Percentiles rank a stretch among this genome's conserved stretches.
Conservation (phyloP, 2,888 invertebrate genomes). For the Patella depressa region DNA sequence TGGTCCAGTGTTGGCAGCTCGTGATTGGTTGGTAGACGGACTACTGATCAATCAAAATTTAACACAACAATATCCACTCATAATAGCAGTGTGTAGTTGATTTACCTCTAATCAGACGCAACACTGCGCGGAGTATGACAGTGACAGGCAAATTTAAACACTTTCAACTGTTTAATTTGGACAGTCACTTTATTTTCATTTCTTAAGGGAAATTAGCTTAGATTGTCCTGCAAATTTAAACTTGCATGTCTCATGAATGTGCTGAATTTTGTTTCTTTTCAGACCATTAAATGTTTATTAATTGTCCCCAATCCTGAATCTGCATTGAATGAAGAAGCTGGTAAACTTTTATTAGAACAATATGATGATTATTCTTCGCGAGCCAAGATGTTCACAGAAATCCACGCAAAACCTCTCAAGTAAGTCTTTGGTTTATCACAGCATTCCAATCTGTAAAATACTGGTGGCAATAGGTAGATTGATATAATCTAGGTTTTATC, state of each 20-base stretch:
- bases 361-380: constrained; percentile 93
- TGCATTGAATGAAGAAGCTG: constrained; percentile 96
- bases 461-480: background rate
- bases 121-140: too few relatives aligned
- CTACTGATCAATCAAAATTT: too few relatives aligned
- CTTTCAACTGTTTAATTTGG: background rate
- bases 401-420: constrained; percentile 79
- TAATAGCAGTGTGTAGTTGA: too few relatives aligned
- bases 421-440: constrained; percentile 30
- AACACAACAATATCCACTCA: too few relatives aligned
- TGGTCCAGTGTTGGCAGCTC: too few relatives aligned
- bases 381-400: constrained; percentile 92
- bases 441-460: background rate
- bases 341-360: constrained; percentile 90
- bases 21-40: too few relatives aligned
- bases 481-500: background rate
- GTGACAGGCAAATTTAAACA: background rate
- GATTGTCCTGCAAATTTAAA: too few relatives aligned
- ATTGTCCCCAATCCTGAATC: constrained; percentile 98
- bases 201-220: too few relatives aligned
- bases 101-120: too few relatives aligned
- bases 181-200: background rate
- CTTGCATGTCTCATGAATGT: too few relatives aligned
- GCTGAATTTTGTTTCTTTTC: constrained; percentile 47
- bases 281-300: constrained; percentile 93